These are phyloP conservation scores for Neogale vison DNA, from an alignment of 2,113 vertebrate species.

Conservation along the genomic window DNA sequence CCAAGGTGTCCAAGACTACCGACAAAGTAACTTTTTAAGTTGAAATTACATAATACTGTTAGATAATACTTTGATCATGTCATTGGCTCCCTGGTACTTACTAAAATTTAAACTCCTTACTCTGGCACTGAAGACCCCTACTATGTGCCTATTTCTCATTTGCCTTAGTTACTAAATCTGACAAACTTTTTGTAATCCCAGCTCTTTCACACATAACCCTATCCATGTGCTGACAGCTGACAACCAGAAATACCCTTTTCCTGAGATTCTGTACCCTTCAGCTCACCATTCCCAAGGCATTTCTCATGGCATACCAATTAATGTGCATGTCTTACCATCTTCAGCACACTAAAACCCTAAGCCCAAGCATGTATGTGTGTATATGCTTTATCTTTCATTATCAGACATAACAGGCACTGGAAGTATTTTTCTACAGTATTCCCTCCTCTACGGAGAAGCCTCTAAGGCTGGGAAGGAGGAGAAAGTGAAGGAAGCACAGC, in stretches of 20 bases:
- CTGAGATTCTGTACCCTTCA: neutral
- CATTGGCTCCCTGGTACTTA: neutral
- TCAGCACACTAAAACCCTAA: neutral
- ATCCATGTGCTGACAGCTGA: neutral
- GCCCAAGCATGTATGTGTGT: neutral
- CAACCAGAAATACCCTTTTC: neutral
- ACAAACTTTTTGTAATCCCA: neutral
- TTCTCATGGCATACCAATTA: neutral
- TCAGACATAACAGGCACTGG: neutral
- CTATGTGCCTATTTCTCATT: neutral
- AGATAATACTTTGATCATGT: neutral
- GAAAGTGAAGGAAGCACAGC: neutral
- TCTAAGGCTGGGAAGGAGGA: neutral
- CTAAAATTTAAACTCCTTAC: neutral
- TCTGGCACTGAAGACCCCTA: neutral
- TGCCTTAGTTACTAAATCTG: neutral
- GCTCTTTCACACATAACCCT: neutral
- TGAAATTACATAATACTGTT: constrained; percentile 1
- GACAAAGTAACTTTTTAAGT: neutral
- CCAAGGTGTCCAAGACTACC: neutral
- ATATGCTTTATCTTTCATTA: neutral
- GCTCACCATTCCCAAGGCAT: neutral
- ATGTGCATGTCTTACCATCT: neutral
- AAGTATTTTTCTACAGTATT: neutral
- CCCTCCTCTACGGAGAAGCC: neutral